Conservation (phyloP, 2,113 vertebrate genomes). For the Scalopus aquaticus region DNA sequence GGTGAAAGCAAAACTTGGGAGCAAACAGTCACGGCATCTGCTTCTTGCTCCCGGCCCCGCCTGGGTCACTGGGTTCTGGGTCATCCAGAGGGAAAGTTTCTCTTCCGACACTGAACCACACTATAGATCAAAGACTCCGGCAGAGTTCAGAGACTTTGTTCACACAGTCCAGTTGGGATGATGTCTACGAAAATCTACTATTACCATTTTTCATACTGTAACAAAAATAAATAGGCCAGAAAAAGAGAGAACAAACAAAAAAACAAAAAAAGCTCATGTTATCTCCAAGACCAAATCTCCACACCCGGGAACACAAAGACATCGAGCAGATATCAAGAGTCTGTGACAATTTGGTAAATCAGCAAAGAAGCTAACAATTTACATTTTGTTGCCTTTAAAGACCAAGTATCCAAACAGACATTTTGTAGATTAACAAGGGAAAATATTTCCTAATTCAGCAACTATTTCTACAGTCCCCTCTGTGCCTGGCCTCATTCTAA, state of each 20-base stretch:
- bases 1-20: no score
- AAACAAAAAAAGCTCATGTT: slow-evolving; percentile 53
- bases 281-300: slow-evolving; percentile 70
- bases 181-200: slow-evolving; percentile 96
- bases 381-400: slow-evolving; percentile 45
- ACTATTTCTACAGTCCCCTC: neutral
- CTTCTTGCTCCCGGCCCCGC: neutral
- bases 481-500: neutral
- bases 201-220: slow-evolving; percentile 97
- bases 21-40: fast-evolving
- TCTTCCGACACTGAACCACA: neutral
- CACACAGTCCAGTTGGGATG: no score
- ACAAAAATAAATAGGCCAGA: slow-evolving; percentile 88
- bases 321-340: slow-evolving; percentile 6
- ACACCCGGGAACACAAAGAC: slow-evolving; percentile 76
- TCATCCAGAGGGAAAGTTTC: neutral
- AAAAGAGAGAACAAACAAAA: slow-evolving; percentile 76
- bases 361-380: slow-evolving; percentile 48
- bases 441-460: neutral
- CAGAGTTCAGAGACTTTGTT: neutral
- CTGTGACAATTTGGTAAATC: slow-evolving; percentile 10
- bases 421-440: neutral
- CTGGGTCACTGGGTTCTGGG: neutral
- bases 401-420: neutral
- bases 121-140: neutral